These are phyloP conservation scores for Anthopleura sola DNA, from an alignment of 64 coral and sea anemone species.

Conservation along the genomic window DNA sequence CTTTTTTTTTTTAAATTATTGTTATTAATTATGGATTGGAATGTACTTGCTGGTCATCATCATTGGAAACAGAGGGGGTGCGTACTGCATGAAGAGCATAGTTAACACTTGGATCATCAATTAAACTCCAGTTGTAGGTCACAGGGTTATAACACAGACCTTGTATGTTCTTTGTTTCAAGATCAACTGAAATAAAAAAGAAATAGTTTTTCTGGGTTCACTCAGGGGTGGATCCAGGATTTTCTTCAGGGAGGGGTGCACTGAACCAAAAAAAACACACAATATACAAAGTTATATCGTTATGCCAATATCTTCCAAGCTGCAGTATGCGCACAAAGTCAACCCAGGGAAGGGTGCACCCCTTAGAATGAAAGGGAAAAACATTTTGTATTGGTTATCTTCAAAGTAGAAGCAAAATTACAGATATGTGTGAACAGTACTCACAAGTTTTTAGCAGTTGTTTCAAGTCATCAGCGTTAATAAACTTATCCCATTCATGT, in stretches of 20 bases:
- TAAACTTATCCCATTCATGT: constrained; percentile 96
- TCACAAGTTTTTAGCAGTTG: constrained; percentile 55
- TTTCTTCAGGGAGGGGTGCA: too few species aligned
- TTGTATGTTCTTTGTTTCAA: constrained; percentile 45
- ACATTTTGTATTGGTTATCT: too few species aligned
- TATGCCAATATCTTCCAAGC: too few species aligned
- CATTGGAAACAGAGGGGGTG: neutral
- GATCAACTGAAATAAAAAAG: constrained; percentile 38
- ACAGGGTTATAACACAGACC: constrained; percentile 72
- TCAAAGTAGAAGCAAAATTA: too few species aligned
- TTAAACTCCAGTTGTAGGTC: constrained; percentile 64
- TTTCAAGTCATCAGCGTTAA: constrained; percentile 58
- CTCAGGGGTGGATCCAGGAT: too few species aligned
- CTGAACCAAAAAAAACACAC: too few species aligned
- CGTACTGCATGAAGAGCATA: constrained; percentile 57
- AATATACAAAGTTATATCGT: too few species aligned
- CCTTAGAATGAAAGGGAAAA: too few species aligned
- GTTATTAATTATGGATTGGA: neutral
- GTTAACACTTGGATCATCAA: constrained; percentile 63
- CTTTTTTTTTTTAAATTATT: neutral
- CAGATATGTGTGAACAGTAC: neutral
- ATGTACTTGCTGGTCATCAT: neutral
- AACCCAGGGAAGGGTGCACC: too few species aligned
- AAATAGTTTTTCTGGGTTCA: too few species aligned
- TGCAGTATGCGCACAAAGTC: too few species aligned